Evolutionary conservation across 2,797 vertebrate species (phyloP), one percentile per base, ranked within the genome.

Genomic region (Hydrophis major): DNA sequence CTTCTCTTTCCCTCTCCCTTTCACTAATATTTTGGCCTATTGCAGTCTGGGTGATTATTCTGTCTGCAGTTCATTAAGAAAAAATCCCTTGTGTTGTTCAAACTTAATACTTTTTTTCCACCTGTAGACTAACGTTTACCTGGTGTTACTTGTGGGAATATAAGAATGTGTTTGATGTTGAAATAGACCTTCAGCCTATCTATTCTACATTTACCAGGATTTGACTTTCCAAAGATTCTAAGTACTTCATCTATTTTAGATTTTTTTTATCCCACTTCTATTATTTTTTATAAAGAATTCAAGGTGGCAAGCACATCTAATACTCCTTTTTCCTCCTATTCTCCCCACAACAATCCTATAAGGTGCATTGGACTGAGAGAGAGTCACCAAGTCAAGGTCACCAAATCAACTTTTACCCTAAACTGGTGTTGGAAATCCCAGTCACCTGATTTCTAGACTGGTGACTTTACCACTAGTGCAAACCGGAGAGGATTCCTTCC

Each of bases 21-120:
- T 55, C 12, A 22, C 37, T 74, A 92, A 88, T 94, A 57, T 92
- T 42, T 61, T 96, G 94, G 93, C 94, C 87, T 42, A 95, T 93
- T 96, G 94, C 91, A 96, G 96, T 96, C 95, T 96, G 94, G 95
- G 95, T 93, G 96, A 97, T 90, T 93, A 59, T 93, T n/a, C 61
- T 96, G 95, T 96, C 96, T 96, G 94, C 94, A 93, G 94, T 95
- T 94, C 0, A 91, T 96, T 91, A 78, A 69, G 28, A 59, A 96
- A 96, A 96, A 96, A 95, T 94, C 95, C 74, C 95, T 93, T 93
- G 92, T 94, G 94, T 96, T 95, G 89, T 95, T 97, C 91, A 87
- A 95, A 94, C 95, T 92, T 95, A 94, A 89, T 93, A 93, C 86
- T 95, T 95, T 91, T 93, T 59, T 93, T 94, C 96, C 90, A 95